Base-by-base conservation (phyloP, 2,797 vertebrate genomes). In the Varecia variegata region DNA sequence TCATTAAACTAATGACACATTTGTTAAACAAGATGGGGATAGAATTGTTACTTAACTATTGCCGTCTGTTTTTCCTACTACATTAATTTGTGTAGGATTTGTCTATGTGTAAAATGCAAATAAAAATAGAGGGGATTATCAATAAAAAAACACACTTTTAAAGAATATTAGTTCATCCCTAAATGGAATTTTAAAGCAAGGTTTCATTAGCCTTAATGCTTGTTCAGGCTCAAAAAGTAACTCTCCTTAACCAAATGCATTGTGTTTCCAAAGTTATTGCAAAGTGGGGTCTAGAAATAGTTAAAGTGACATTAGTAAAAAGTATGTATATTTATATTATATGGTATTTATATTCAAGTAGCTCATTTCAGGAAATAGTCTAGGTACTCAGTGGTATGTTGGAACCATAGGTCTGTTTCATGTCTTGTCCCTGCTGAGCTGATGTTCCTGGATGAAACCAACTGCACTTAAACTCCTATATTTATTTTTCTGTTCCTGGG, bases 401-500 rank as follows among this genome's bases (percentile, higher is more conserved):
- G 92, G 90, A 90, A 71, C 60, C n/a, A 2, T 12, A 67, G 30
- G 54, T 89, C 90, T 95, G 87, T 88, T 96, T 94, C 76, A 85
- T 93, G 68, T 96, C 90, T 96, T 82, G 60, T 77, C 47, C 76
- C 88, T 93, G 93, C 80, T 62, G 77, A 83, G 68, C 47, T 92
- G 93, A 94, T 94, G 14, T 85, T 88, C 65, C 81, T 88, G 80
- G n/a, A 47, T 77, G 58, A 90, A 85, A 68, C 65, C 71, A 83
- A 96, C 43, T 76, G 60, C 14, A 88, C 54, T 94, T 95, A 68
- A 82, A 88, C 43, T 35, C 38, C 88, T 94, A 0, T 95, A 81
- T 97, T 98, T 97, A 96, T 97, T 98, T 96, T 93, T 96, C 91
- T 97, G 52, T 93, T 70, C 73, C 67, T 91, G 83, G 47, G 65